Base-by-base conservation (phyloP, 2,888 invertebrate species). In the Coleophora flavipennella region DNA sequence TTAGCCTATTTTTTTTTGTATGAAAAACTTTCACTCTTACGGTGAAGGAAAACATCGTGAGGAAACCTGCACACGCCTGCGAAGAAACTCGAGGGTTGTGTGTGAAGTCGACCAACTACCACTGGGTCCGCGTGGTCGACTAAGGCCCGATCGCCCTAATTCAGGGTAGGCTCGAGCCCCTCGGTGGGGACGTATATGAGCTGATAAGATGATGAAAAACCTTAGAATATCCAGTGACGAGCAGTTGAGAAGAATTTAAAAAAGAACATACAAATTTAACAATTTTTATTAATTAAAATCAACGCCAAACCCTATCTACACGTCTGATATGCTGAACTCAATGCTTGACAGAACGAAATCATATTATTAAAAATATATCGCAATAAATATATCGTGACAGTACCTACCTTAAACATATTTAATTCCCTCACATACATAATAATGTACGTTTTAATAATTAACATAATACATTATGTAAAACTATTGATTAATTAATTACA, bases 251-350 rank as follows among this genome's bases (percentile, higher is more conserved):
- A 20, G 20, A 39, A 33, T 36, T 13, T 33, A 39, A 42, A 20
- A 37, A 34, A 29, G 9, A 13, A 34, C 14, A 14, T 75, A 76
- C 63, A 79, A 80, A 81, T 80, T 81, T 81, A 83, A 83, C 80
- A 81, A 79, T 79, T 76, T 55, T 77, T 73, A 74, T 60, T 57
- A 55, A 55, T 69, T 73, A 62, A 70, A 67, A 67, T 79, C 70
- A 77, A 75, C 77, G 75, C 79, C 75, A 72, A 70, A 71, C 62
- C 73, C 74, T 78, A 78, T 73, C 75, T 73, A 80, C 74, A 50
- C 57, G 20, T 20, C 53, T 80, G 80, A 80, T 81, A 81, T 81
- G 81, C 70, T 67, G 62, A 67, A 67, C 61, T 65, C 64, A 66
- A 65, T 61, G 62, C 55, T 50, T 48, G 42, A 25, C 25, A 33